Conservation (phyloP, 2,113 vertebrate species). For the Regulus satrapa region DNA sequence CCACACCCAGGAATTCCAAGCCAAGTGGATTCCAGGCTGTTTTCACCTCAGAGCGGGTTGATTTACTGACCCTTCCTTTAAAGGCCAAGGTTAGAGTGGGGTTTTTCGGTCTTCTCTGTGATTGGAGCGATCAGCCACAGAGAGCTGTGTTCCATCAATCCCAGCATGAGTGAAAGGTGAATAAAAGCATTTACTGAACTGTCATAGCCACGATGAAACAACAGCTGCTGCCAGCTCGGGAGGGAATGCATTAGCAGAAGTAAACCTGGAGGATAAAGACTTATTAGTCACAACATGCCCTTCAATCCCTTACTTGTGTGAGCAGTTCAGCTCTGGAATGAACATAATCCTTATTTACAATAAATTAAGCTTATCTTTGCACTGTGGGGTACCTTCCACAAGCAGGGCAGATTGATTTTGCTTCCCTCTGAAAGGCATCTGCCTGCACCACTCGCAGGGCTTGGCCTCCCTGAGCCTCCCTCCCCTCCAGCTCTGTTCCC, state of each 20-base stretch:
- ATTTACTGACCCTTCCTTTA: conserved; percentile 16
- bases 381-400: neutral
- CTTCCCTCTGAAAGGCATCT: neutral
- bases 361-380: neutral
- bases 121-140: neutral
- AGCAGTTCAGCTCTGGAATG: neutral
- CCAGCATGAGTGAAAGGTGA: neutral
- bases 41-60: neutral
- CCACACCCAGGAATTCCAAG: neutral
- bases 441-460: neutral
- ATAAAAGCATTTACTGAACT: conserved; percentile 18
- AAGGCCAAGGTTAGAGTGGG: neutral
- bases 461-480: neutral
- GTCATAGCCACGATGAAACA: neutral
- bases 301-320: neutral
- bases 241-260: neutral
- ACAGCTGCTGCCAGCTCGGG: neutral
- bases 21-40: neutral
- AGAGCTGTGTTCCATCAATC: neutral
- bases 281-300: neutral
- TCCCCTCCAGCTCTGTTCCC: neutral
- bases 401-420: neutral
- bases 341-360: neutral
- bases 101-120: neutral
- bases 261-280: neutral